phyloP scores from a whole-genome alignment of 2,797 vertebrate genomes.

The Falco novaeseelandiae region DNA sequence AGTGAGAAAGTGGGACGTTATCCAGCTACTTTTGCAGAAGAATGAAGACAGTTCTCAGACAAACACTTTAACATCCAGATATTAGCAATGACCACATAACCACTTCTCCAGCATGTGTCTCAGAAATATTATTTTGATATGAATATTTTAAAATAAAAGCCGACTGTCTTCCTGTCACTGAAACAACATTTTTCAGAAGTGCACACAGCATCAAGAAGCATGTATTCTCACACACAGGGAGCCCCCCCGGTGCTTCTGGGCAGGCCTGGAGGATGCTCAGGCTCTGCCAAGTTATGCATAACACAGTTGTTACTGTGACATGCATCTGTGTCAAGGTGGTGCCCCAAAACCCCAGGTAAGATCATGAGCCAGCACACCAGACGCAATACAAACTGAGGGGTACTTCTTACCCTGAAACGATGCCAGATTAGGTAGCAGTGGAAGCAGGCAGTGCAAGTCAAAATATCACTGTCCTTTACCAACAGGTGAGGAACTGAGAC shows the following conservation, averaged over 20 bases:
- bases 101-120: not conserved
- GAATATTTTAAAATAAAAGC: not conserved
- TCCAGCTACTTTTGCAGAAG: slow-evolving; percentile 37
- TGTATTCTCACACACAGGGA: not conserved
- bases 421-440: not conserved
- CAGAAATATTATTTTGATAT: not conserved
- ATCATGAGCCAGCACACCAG: not conserved
- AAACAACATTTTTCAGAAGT: not conserved
- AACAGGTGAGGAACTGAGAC: not conserved
- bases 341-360: not conserved
- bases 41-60: slow-evolving; percentile 42
- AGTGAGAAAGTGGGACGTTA: slow-evolving; percentile 49
- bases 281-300: not conserved
- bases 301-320: not conserved
- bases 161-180: not conserved
- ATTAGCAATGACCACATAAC: slow-evolving; percentile 2
- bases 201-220: not conserved
- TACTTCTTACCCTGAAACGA: not conserved
- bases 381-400: not conserved
- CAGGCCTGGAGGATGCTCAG: not conserved
- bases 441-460: not conserved
- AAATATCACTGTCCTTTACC: not conserved
- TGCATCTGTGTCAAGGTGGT: not conserved
- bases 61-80: slow-evolving; percentile 61
- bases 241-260: not conserved